Conservation (phyloP, 2,888 invertebrate species). For the Calephelis perditalis region DNA sequence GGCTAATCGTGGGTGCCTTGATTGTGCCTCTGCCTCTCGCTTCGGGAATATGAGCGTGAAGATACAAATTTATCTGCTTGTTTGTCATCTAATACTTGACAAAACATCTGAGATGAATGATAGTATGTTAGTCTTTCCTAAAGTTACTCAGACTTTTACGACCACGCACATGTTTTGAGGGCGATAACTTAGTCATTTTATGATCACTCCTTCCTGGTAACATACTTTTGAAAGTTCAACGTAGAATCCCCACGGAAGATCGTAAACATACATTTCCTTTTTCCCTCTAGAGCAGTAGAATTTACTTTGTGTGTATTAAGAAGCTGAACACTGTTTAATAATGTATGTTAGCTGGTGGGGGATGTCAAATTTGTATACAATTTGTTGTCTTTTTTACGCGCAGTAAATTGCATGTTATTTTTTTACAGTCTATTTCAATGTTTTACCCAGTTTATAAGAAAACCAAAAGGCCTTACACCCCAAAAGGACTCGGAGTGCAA, state of each 20-base stretch:
- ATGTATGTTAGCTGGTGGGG: neutral
- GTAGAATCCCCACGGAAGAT: constrained; percentile 59
- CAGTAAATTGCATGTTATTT: no score
- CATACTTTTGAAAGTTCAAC: constrained; percentile 62
- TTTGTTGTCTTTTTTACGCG: no score
- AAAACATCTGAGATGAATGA: no score
- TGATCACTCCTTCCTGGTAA: constrained; percentile 65
- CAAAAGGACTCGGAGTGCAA: neutral
- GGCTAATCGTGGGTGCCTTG: no score
- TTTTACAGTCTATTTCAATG: no score
- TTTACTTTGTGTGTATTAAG: constrained; percentile 43
- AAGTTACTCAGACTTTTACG: constrained; percentile 53
- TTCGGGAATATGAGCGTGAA: no score
- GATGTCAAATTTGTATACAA: neutral
- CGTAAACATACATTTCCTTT: constrained; percentile 70
- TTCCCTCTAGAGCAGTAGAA: constrained; percentile 60
- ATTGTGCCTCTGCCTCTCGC: no score
- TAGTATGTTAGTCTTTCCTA: neutral
- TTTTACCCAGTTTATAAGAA: neutral
- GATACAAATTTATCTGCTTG: no score
- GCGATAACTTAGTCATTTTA: constrained; percentile 76
- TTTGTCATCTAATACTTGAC: no score
- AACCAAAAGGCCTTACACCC: neutral
- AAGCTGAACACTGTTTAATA: constrained; percentile 5
- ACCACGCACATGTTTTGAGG: constrained; percentile 71